phyloP scores from a whole-genome alignment of 2,797 vertebrate genomes.

The Onychomys leucogaster region DNA sequence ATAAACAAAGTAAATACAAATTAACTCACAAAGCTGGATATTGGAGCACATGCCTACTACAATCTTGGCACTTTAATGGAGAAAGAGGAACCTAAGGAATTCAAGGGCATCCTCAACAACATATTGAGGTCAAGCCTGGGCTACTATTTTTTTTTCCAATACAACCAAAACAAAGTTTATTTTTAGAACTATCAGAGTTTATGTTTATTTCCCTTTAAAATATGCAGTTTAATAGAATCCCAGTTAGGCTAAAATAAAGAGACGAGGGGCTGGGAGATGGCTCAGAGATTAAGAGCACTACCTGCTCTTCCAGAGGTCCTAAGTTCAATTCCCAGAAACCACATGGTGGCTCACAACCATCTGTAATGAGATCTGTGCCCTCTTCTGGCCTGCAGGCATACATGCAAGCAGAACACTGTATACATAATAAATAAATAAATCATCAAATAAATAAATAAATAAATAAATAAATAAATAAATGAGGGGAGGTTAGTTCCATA shows the following conservation, averaged over 20 bases:
- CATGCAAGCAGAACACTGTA: too few relatives aligned
- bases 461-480: background rate
- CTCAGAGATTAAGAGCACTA: too few relatives aligned
- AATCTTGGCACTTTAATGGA: background rate
- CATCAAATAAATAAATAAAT: too few relatives aligned
- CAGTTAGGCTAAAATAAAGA: conserved; percentile 45
- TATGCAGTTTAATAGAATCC: conserved; percentile 36
- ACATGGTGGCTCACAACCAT: too few relatives aligned
- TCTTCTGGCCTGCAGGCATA: too few relatives aligned
- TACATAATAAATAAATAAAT: too few relatives aligned
- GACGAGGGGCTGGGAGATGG: background rate
- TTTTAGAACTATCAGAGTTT: conserved; percentile 22
- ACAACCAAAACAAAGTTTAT: background rate
- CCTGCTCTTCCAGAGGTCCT: too few relatives aligned
- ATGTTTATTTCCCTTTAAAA: conserved; percentile 56
- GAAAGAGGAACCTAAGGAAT: background rate
- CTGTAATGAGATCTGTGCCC: too few relatives aligned
- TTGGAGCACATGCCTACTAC: accelerated
- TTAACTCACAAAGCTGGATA: background rate
- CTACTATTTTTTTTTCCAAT: background rate
- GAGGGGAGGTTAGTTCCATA: background rate
- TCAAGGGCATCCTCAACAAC: background rate
- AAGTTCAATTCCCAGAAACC: too few relatives aligned
- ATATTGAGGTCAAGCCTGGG: background rate
- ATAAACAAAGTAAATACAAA: background rate